Evolutionary conservation across 2,888 invertebrate genomes (phyloP).

Genomic region (Salpingus planirostris): DNA sequence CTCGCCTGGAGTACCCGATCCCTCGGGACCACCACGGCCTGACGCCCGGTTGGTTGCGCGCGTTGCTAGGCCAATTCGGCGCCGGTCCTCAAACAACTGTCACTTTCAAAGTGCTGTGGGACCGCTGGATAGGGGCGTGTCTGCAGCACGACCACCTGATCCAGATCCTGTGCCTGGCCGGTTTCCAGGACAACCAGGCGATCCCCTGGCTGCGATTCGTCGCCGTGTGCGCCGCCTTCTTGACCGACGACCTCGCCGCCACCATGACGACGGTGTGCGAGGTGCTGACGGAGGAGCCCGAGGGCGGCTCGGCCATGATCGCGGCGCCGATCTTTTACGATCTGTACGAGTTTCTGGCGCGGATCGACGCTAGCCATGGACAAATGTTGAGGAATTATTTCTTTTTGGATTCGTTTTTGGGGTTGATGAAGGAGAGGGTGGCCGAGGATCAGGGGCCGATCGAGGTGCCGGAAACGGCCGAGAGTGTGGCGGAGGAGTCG

Average conservation of each 20-base stretch:
- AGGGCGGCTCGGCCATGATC: slow-evolving; percentile 72
- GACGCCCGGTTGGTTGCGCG: slow-evolving; percentile 70
- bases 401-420: slow-evolving; percentile 34
- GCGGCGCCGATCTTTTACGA: slow-evolving; percentile 53
- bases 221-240: slow-evolving; percentile 59
- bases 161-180: slow-evolving; percentile 61
- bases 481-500: neutral
- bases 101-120: slow-evolving; percentile 38
- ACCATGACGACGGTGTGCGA: slow-evolving; percentile 77
- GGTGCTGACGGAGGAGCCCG: slow-evolving; percentile 71
- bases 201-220: slow-evolving; percentile 68
- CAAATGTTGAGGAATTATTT: slow-evolving; percentile 31
- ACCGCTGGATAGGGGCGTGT: slow-evolving; percentile 58
- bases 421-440: slow-evolving; percentile 17
- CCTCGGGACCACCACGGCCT: slow-evolving; percentile 62
- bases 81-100: slow-evolving; percentile 32
- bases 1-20: slow-evolving; percentile 64
- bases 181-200: slow-evolving; percentile 51
- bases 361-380: slow-evolving; percentile 46
- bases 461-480: neutral
- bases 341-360: slow-evolving; percentile 51
- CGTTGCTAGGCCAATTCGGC: slow-evolving; percentile 66
- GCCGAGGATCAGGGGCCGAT: slow-evolving; percentile 11
- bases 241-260: slow-evolving; percentile 63
- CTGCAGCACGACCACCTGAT: slow-evolving; percentile 54